Evolutionary conservation across 2,888 invertebrate genomes (phyloP).

Genomic region (Erebia ligea): DNA sequence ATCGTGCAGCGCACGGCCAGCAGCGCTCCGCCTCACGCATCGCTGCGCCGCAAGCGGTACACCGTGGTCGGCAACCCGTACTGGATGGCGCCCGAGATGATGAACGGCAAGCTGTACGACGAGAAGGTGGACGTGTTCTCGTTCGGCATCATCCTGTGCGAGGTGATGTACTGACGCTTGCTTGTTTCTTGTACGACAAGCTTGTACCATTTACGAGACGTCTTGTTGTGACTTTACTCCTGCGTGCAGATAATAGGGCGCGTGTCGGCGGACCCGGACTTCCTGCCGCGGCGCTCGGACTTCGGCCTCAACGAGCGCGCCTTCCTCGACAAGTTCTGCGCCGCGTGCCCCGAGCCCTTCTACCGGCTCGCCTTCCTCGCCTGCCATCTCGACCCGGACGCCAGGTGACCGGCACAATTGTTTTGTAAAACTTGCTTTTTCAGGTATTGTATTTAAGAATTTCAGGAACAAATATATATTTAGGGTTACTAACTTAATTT

Average conservation of each 20-base stretch:
- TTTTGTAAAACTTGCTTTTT: too few relatives aligned
- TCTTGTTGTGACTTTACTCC: too few relatives aligned
- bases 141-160: conserved; percentile 97
- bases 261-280: conserved; percentile 97
- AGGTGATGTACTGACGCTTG: conserved; percentile 80
- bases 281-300: conserved; percentile 94
- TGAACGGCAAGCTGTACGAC: conserved; percentile 97
- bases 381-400: conserved; percentile 95
- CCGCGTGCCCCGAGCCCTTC: conserved; percentile 91
- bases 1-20: conserved; percentile 85
- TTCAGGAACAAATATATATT: too few relatives aligned
- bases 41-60: conserved; percentile 89
- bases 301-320: conserved; percentile 95
- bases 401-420: conserved; percentile 88
- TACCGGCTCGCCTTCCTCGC: conserved; percentile 95
- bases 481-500: too few relatives aligned
- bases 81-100: conserved; percentile 99
- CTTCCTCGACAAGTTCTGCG: conserved; percentile 94
- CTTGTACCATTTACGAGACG: too few relatives aligned
- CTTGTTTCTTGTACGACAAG: neutral
- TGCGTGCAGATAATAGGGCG: conserved; percentile 97
- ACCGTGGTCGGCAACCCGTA: conserved; percentile 98
- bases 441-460: too few relatives aligned
- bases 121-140: conserved; percentile 98
- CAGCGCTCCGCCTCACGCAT: conserved; percentile 56